These are phyloP conservation scores for Microctonus brassicae DNA, from an alignment of 2,888 invertebrate species.

Conservation along the genomic window DNA sequence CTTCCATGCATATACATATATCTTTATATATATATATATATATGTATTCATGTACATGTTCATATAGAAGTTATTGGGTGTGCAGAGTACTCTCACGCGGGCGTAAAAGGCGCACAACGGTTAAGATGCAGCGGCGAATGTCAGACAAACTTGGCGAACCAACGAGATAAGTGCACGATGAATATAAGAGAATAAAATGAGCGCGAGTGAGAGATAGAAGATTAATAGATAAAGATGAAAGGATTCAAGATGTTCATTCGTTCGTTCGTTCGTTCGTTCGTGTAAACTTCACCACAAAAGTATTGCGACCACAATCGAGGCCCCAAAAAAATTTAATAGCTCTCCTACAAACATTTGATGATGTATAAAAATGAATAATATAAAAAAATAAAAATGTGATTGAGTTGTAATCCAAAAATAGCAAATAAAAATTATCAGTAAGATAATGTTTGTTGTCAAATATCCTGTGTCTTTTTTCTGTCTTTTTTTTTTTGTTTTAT, in stretches of 20 bases:
- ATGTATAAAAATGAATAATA: too few species aligned
- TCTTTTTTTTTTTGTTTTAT: background rate
- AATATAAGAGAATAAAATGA: conserved; percentile 5
- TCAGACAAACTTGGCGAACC: background rate
- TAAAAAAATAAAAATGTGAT: conserved; percentile 46
- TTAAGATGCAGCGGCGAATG: background rate
- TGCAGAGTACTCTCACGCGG: background rate
- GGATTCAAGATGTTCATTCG: conserved; percentile 19
- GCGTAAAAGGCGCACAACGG: background rate
- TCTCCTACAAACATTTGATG: conserved; percentile 23
- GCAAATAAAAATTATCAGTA: conserved; percentile 40
- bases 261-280: too few species aligned
- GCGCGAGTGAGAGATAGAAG: conserved; percentile 14
- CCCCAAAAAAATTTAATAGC: conserved; percentile 40
- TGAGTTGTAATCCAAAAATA: conserved; percentile 42
- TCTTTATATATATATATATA: background rate
- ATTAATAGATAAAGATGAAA: conserved; percentile 5
- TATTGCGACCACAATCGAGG: conserved; percentile 10
- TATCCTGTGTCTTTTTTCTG: background rate
- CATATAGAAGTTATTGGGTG: background rate
- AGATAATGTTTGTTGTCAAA: conserved; percentile 15
- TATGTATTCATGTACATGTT: background rate
- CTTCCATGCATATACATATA: conserved; percentile 10
- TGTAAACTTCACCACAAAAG: conserved; percentile 42
- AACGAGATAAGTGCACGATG: background rate